Base-by-base conservation (phyloP, 1,140 invertebrate genomes). In the Hestina assimilis region DNA sequence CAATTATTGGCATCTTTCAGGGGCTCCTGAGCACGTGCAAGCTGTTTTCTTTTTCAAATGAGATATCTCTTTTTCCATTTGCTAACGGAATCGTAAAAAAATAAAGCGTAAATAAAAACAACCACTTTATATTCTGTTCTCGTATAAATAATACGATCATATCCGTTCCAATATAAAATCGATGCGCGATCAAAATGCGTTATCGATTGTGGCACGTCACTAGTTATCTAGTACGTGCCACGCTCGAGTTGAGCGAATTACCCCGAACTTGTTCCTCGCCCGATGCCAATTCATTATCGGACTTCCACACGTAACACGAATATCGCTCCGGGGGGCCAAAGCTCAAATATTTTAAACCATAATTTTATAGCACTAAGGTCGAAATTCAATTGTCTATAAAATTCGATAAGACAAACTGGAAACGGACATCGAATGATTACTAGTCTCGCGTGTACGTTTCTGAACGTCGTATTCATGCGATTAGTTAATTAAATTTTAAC, bases 381-480 rank as follows among this genome's bases (percentile, higher is more conserved):
- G 20, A 72, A 26, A 63, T 70, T 75, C 15, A 19, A 33, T 40
- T 66, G 41, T 4, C 17, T 1, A 4, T n/a, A 11, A 6, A 14
- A 61, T 66, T 40, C 66, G 79, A 80, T 87, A 84, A 79, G 76
- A 69, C 82, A 59, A 74, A 72, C 68, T 80, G 79, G 77, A 81
- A 77, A 74, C 75, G 62, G 72, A 83, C 78, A 84, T 82, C 77
- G 80, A 86, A 83, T 86, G 85, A 88, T 88, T 86, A 86, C 79
- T 79, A 83, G 80, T 75, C 79, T 74, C 66, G 63, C 68, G 64
- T 62, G 71, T 72, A 72, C 52, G 66, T 50, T 64, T 67, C 68
- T 65, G 60, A 83, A 83, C 73, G 75, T 65, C 67, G 72, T 77
- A 81, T 72, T 68, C 57, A 59, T 68, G 38, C 11, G 0, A 4